These are phyloP conservation scores for Halocaridina rubra DNA, from an alignment of 2,888 invertebrate species.

Conservation along the genomic window DNA sequence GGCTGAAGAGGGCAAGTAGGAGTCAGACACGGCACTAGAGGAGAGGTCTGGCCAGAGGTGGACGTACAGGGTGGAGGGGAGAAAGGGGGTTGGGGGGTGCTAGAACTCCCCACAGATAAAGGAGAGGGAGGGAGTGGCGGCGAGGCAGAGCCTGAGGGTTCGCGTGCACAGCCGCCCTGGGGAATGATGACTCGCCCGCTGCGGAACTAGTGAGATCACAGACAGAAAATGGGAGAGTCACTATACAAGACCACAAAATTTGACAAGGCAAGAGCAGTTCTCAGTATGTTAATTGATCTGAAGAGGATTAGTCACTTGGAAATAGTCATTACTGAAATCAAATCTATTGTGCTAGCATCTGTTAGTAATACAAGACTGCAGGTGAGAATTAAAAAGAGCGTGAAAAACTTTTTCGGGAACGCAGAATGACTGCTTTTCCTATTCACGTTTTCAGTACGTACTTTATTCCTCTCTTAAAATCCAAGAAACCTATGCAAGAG, in stretches of 20 bases:
- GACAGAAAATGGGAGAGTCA: conserved; percentile 50
- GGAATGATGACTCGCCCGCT: conserved; percentile 51
- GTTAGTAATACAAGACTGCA: too few species aligned
- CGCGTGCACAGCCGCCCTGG: conserved; percentile 42
- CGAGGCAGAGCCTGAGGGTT: conserved; percentile 42
- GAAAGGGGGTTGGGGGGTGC: conserved; percentile 50
- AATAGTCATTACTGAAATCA: too few species aligned
- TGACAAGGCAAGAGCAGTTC: too few species aligned
- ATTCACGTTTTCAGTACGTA: too few species aligned
- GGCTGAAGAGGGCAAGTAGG: conserved; percentile 29
- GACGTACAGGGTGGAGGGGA: conserved; percentile 44
- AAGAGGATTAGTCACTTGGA: too few species aligned
- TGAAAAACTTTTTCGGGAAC: too few species aligned
- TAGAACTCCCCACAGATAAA: conserved; percentile 54
- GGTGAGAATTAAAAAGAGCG: too few species aligned
- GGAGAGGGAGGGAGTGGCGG: conserved; percentile 48
- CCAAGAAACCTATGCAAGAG: too few species aligned
- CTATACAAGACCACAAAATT: conserved; percentile 31
- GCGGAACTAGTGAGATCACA: conserved; percentile 56
- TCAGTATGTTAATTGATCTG: too few species aligned
- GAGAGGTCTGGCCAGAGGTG: conserved; percentile 43
- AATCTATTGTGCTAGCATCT: too few species aligned
- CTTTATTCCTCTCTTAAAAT: too few species aligned
- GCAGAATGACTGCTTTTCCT: too few species aligned
- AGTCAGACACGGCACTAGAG: conserved; percentile 23